Evolutionary conservation across 2,888 invertebrate genomes (phyloP), one percentile per base, ranked within the genome.

Genomic region (Diaprepes abbreviatus): DNA sequence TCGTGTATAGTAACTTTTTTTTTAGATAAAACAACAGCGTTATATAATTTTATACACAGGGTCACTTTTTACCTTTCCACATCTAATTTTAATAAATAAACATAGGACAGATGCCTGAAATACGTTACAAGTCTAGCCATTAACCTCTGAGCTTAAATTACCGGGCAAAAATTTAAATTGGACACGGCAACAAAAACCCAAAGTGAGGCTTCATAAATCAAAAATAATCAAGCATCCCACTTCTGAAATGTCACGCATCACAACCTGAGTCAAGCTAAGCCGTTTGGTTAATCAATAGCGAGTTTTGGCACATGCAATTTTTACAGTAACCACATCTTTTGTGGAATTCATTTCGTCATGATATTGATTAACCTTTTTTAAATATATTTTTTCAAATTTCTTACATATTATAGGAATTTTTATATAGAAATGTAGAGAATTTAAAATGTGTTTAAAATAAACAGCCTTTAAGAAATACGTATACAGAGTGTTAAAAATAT

Each of bases 131-230:
- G 48, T 28, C 28, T 12, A 24, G 12, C 12, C 7, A 21, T 45
- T 12, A 24, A 12, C 45, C n/a, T 16, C 12, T 12, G 9, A 48
- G 19, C 48, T 65, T 24, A 65, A 54, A 45, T 45, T 43, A 43
- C 19, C 43, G 7, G 16, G 52, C 28, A 60, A 54, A 59, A 67
- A 54, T 59, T 67, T 67, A 60, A 67, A 67, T 67, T 67, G 52
- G 43, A 21, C 28, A 14, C 33, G 43, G 59, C 33, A 54, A 60
- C 60, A 59, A 59, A 55, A 54, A 24, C 16, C 43, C 35, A 52
- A 35, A 58, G 43, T 35, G 52, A 35, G 19, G 54, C 40, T 59
- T 33, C 63, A 64, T 69, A 63, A 69, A 69, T 69, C 69, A 69
- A 58, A 69, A 58, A 69, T 69, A 63, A 69, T 64, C 69, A 64